These are phyloP conservation scores for Philotrypesis tridentata DNA, from an alignment of 1,140 invertebrate species.

Conservation along the genomic window DNA sequence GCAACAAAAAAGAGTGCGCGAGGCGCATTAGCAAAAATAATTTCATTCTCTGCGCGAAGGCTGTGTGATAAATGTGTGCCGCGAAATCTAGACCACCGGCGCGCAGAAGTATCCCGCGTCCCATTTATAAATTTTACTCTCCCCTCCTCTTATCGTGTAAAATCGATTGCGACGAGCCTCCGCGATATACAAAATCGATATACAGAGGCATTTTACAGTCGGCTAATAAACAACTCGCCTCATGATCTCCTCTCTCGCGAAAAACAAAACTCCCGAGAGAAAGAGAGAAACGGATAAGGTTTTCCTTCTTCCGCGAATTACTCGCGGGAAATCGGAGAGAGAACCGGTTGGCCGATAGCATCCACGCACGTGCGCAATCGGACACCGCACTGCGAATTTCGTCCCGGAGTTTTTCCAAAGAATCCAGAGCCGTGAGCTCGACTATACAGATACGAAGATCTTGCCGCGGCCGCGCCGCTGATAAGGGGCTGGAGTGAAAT, in stretches of 20 bases:
- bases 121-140: background rate
- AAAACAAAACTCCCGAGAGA: background rate
- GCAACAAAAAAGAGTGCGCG: constrained; percentile 36
- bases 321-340: constrained; percentile 1
- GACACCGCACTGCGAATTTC: constrained; percentile 13
- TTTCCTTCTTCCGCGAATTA: constrained; percentile 33
- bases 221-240: constrained; percentile 14
- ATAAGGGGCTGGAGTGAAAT: background rate
- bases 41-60: background rate
- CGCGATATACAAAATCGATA: constrained; percentile 13
- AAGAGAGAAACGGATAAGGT: background rate
- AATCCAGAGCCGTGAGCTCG: background rate
- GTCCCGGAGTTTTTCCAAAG: background rate
- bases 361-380: constrained; percentile 27
- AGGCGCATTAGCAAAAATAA: constrained; percentile 1
- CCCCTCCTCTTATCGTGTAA: constrained; percentile 7
- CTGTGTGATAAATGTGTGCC: background rate
- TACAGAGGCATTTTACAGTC: constrained; percentile 20
- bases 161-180: constrained; percentile 34
- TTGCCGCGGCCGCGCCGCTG: background rate
- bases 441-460: background rate
- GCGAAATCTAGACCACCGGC: constrained; percentile 11
- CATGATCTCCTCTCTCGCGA: background rate
- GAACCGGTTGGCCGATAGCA: constrained; percentile 28
- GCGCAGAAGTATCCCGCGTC: background rate